Evolutionary conservation across 2,888 invertebrate genomes (phyloP).

Genomic region (Ophion costatus): DNA sequence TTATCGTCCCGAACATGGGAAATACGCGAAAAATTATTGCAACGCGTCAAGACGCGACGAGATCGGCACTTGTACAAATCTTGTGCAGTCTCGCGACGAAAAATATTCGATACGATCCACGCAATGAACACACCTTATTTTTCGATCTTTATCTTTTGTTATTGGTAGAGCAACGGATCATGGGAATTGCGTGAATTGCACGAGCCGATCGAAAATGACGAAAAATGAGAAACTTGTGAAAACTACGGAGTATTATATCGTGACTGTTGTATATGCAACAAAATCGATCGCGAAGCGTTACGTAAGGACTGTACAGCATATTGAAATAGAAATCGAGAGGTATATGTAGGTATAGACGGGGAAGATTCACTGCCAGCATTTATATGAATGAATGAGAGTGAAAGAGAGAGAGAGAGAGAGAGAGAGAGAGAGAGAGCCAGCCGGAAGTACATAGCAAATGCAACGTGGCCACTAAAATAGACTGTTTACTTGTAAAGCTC

Average conservation of each 20-base stretch:
- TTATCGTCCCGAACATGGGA: neutral
- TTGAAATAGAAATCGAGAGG: conserved; percentile 4
- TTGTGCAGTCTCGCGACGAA: neutral
- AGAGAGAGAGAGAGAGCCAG: neutral
- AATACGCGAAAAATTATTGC: neutral
- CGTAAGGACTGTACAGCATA: neutral
- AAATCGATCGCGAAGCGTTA: neutral
- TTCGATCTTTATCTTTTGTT: neutral
- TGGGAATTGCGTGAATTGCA: neutral
- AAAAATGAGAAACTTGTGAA: neutral
- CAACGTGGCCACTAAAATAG: conserved; percentile 54
- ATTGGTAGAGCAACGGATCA: neutral
- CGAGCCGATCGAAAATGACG: neutral
- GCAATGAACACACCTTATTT: neutral
- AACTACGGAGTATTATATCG: neutral
- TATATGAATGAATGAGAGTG: neutral
- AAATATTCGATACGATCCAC: neutral
- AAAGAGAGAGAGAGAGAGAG: neutral
- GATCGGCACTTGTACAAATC: conserved; percentile 9
- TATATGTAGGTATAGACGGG: neutral
- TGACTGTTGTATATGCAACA: neutral
- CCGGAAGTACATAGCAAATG: conserved; percentile 54
- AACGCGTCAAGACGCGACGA: conserved; percentile 1
- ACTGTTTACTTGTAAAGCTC: conserved; percentile 4
- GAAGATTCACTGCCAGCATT: conserved; percentile 30